Evolutionary conservation across 1,140 invertebrate species (phyloP).

Genomic region (Lucilia sericata): DNA sequence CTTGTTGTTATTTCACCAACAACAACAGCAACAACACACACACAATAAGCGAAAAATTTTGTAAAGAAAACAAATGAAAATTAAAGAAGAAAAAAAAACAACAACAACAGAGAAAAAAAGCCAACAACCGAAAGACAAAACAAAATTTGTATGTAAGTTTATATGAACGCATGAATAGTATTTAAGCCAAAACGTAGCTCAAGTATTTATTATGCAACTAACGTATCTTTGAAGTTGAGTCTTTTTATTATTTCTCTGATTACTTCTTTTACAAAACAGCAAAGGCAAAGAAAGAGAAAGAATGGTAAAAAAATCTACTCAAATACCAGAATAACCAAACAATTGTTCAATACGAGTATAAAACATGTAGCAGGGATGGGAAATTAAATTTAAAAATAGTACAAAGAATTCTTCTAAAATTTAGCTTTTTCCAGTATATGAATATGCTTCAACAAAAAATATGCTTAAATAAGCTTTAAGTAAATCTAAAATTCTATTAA

Average conservation of each 20-base stretch:
- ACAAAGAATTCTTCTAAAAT: too few relatives aligned
- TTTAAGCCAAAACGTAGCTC: slow-evolving; percentile 22
- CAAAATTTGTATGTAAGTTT: not conserved
- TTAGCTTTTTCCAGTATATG: too few relatives aligned
- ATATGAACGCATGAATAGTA: not conserved
- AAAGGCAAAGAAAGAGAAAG: not conserved
- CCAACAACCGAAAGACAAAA: slow-evolving; percentile 3
- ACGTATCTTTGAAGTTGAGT: not conserved
- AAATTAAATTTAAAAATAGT: too few relatives aligned
- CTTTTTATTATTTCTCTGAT: not conserved
- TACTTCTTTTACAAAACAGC: not conserved
- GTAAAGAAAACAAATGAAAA: slow-evolving; percentile 10
- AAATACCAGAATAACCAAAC: not conserved
- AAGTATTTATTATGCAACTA: slow-evolving; percentile 29
- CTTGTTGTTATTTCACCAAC: not conserved
- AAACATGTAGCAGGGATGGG: too few relatives aligned
- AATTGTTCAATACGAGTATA: too few relatives aligned
- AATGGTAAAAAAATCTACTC: not conserved
- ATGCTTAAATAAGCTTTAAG: too few relatives aligned
- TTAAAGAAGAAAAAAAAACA: not conserved
- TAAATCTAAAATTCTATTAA: not conserved
- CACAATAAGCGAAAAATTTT: not conserved
- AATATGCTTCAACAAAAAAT: too few relatives aligned
- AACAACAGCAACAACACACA: not conserved
- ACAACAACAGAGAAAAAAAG: not conserved